Evolutionary conservation across 2,888 invertebrate genomes (phyloP).

Genomic region (Cylindroiulus punctatus): DNA sequence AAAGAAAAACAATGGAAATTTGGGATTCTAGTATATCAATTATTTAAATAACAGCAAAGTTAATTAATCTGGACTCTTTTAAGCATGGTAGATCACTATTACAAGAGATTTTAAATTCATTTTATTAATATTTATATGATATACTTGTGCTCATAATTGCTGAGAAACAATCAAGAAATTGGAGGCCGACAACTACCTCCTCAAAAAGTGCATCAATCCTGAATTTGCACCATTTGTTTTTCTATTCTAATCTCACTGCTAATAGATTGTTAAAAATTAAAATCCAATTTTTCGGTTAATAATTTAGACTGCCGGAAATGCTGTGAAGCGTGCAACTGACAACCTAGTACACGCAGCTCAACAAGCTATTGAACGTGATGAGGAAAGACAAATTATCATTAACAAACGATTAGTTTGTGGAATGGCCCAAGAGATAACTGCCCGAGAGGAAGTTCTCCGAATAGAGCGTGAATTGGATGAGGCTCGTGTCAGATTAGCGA

Average conservation of each 20-base stretch:
- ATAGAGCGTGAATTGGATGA: constrained; percentile 94
- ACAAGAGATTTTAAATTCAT: no score
- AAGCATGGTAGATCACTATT: no score
- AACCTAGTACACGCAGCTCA: constrained; percentile 95
- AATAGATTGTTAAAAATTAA: background rate
- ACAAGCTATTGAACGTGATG: constrained; percentile 89
- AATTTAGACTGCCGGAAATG: constrained; percentile 88
- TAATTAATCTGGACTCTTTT: no score
- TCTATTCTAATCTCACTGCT: no score
- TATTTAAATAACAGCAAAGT: no score
- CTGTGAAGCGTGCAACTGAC: constrained; percentile 97
- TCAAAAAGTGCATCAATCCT: no score
- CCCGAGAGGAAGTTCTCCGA: constrained; percentile 78
- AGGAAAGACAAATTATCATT: constrained; percentile 89
- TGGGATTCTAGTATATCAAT: background rate
- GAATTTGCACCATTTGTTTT: no score
- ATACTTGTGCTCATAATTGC: background rate
- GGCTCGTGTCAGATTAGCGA: constrained; percentile 87
- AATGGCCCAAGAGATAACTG: constrained; percentile 95
- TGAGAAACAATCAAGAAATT: background rate
- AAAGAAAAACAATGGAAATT: no score
- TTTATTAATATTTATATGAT: no score
- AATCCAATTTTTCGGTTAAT: background rate
- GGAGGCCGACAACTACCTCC: background rate
- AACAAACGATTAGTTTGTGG: constrained; percentile 95